Base-by-base conservation (phyloP, 2,797 vertebrate species). In the Lagodon rhomboides region DNA sequence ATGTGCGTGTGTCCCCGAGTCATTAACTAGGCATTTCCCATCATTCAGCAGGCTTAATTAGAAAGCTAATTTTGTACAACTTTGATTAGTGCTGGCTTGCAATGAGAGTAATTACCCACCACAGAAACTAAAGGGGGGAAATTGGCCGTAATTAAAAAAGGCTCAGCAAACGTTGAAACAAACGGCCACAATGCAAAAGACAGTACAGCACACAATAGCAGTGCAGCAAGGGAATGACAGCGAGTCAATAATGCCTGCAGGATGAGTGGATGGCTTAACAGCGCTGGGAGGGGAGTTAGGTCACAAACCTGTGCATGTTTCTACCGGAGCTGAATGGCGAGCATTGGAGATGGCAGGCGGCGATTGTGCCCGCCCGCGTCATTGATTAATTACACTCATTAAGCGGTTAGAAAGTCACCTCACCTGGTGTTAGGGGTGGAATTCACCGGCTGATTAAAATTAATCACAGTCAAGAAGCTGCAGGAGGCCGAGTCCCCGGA, bases 331-430 rank as follows among this genome's bases (percentile, higher is more conserved):
- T 43, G 61, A 44, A 34, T 12, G 17, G 66, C 0, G 53, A 66
- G 79, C 23, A 38, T 9, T 10, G 43, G 43, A 60, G 30, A 59
- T 54, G n/a, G 65, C 73, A 68, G 77, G 51, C 27, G 20, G 69
- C 5, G 46, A 44, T 8, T 44, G 63, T 44, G 58, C 61, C 78
- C 65, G 71, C 44, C 67, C 8, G 34, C 78, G 67, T 80, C 80
- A 54, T 67, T 93, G 92, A 94, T 93, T 90, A 89, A 94, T 94
- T 89, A 86, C 69, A 75, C 73, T 94, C 90, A 91, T 94, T 94
- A 93, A 72, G 80, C 20, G 38, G 87, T 90, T 89, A 86, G 90
- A 92, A 92, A 93, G 94, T 93, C 90, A 87, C 87, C 90, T 93
- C 88, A 94, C 91, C 93, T 91, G 90, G 89, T 86, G 91, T 84